Evolutionary conservation across 1,140 invertebrate genomes (phyloP).

Genomic region (Drosophila varians): DNA sequence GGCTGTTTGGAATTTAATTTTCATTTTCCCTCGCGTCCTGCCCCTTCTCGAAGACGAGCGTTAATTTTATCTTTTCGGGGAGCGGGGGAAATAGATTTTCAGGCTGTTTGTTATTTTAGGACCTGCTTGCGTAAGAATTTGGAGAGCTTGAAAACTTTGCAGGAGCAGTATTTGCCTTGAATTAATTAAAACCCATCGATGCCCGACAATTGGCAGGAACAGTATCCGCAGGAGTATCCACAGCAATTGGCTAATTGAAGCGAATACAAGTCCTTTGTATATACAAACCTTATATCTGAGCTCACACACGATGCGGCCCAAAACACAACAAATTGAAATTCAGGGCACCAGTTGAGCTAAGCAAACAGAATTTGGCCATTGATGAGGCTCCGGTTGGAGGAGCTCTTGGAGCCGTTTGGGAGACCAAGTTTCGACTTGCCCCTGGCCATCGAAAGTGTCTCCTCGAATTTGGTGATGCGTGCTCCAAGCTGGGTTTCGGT

Average conservation of each 20-base stretch:
- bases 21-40: conserved; percentile 47
- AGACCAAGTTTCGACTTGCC: conserved; percentile 27
- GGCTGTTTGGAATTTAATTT: conserved; percentile 81
- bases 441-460: conserved; percentile 40
- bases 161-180: conserved; percentile 64
- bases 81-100: conserved; percentile 72
- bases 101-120: conserved; percentile 58
- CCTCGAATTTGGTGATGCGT: conserved; percentile 32
- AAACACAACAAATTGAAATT: conserved; percentile 38
- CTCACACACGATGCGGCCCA: not conserved
- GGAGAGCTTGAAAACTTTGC: conserved; percentile 22
- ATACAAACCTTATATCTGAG: conserved; percentile 15
- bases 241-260: conserved; percentile 48
- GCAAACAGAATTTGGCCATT: conserved; percentile 49
- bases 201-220: conserved; percentile 49
- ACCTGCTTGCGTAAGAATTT: conserved; percentile 45
- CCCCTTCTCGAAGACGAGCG: conserved; percentile 18
- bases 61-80: conserved; percentile 72
- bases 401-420: not conserved
- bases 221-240: conserved; percentile 14
- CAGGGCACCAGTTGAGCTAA: conserved; percentile 45
- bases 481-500: conserved; percentile 29
- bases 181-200: conserved; percentile 77
- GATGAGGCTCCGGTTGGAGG: conserved; percentile 24
- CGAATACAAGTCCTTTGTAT: conserved; percentile 7